Conservation (phyloP, 2,888 invertebrate species). For the Sericinus montela region DNA sequence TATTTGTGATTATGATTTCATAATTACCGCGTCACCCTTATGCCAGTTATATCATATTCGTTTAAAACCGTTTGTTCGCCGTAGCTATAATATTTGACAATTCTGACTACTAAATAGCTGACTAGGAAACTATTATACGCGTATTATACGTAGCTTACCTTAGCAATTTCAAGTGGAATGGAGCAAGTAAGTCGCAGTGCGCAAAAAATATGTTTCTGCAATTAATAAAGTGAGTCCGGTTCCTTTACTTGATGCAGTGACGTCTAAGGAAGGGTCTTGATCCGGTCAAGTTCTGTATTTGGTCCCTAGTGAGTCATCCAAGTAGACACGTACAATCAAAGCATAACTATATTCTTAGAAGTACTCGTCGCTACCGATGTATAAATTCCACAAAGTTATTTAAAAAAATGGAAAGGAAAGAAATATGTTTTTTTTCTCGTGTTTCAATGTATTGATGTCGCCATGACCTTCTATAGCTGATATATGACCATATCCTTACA, state of each 20-base stretch:
- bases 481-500: constrained; percentile 50
- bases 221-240: constrained; percentile 34
- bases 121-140: neutral
- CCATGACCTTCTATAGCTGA: constrained; percentile 60
- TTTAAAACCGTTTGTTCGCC: too few species aligned
- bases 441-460: constrained; percentile 32
- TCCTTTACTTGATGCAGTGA: constrained; percentile 34
- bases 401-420: constrained; percentile 13
- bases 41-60: too few species aligned
- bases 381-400: constrained; percentile 5
- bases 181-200: neutral
- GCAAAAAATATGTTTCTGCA: constrained; percentile 19
- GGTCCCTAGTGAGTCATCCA: constrained; percentile 49
- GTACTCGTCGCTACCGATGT: constrained; percentile 8
- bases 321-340: constrained; percentile 16
- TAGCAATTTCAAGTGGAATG: constrained; percentile 5
- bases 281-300: constrained; percentile 44
- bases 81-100: too few species aligned
- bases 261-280: constrained; percentile 31
- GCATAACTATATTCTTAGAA: constrained; percentile 1
- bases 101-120: neutral
- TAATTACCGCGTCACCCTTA: too few species aligned
- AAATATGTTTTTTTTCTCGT: constrained; percentile 22
- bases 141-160: neutral
- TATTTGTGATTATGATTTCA: too few species aligned